phyloP scores from a whole-genome alignment of 2,888 invertebrate species.

The Amiota minor region DNA sequence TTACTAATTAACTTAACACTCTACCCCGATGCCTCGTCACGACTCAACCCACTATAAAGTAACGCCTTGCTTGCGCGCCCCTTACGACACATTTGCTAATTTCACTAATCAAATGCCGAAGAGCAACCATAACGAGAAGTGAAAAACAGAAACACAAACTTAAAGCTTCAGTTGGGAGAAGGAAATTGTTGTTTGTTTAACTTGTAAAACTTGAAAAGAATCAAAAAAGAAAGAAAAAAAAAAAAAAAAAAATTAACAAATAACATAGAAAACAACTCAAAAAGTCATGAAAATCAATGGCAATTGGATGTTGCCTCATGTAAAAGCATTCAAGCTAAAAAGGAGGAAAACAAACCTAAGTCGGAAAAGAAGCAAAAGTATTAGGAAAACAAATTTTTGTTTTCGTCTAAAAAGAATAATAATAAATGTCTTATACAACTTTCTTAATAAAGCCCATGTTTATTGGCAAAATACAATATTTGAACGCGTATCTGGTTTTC shows the following conservation, averaged over 20 bases:
- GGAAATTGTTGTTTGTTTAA: no score
- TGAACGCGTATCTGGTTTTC: not conserved
- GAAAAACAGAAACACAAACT: not conserved
- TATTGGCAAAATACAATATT: constrained; percentile 4
- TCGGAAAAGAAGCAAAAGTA: not conserved
- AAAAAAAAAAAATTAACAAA: not conserved
- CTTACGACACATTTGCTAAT: constrained; percentile 53
- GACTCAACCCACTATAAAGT: not conserved
- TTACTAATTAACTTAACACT: constrained; percentile 62
- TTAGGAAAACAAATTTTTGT: not conserved
- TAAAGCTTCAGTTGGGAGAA: no score
- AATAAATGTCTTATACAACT: constrained; percentile 21
- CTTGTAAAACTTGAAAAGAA: not conserved
- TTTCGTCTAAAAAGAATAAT: not conserved
- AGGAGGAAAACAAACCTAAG: not conserved
- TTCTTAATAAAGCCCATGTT: constrained; percentile 26
- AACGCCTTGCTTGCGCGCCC: not conserved
- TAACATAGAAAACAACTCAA: not conserved
- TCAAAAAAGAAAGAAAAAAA: not conserved
- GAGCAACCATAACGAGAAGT: constrained; percentile 33
- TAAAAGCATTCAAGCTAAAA: no score
- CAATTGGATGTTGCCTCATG: not conserved
- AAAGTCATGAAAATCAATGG: constrained; percentile 2
- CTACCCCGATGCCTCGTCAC: not conserved
- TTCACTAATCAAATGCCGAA: constrained; percentile 57